phyloP scores from a whole-genome alignment of 2,888 invertebrate genomes.

The Platycheirus rosarum region DNA sequence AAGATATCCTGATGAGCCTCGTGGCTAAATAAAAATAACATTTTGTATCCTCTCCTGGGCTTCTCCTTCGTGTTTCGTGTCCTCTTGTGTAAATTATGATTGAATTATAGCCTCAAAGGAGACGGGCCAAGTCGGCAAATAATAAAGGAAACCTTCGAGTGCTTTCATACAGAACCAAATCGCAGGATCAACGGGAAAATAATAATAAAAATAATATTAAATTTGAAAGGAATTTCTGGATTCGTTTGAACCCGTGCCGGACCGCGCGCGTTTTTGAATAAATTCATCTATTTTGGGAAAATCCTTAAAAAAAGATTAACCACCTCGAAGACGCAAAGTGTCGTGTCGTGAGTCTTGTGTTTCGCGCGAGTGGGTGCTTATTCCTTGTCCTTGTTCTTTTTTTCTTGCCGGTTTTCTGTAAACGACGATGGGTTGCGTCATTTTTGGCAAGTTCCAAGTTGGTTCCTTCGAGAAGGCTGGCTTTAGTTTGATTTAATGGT shows the following conservation, averaged over 20 bases:
- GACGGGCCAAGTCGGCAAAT: neutral
- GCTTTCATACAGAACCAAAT: slow-evolving; percentile 14
- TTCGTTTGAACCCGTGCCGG: slow-evolving; percentile 30
- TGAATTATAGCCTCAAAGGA: slow-evolving; percentile 60
- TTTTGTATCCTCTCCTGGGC: slow-evolving; percentile 1
- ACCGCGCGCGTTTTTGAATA: slow-evolving; percentile 25
- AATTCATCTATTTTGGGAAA: slow-evolving; percentile 32
- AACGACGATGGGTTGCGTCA: slow-evolving; percentile 13
- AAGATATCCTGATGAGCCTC: slow-evolving; percentile 55
- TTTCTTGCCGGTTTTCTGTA: slow-evolving; percentile 7
- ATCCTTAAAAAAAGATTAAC: neutral
- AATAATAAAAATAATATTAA: slow-evolving; percentile 21
- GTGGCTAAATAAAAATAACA: slow-evolving; percentile 26
- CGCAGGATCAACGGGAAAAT: slow-evolving; percentile 41
- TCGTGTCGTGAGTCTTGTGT: slow-evolving; percentile 23
- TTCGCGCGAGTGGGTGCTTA: slow-evolving; percentile 7
- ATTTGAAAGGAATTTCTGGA: slow-evolving; percentile 29
- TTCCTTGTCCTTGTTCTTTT: neutral
- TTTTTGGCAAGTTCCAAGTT: slow-evolving; percentile 22
- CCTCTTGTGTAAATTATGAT: slow-evolving; percentile 61
- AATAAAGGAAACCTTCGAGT: slow-evolving; percentile 28
- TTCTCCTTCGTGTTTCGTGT: neutral
- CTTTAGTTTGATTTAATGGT: slow-evolving; percentile 66
- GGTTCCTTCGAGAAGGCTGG: slow-evolving; percentile 10
- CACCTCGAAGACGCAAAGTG: slow-evolving; percentile 21